Conservation (phyloP, 2,797 vertebrate genomes). For the Malurus splendens region DNA sequence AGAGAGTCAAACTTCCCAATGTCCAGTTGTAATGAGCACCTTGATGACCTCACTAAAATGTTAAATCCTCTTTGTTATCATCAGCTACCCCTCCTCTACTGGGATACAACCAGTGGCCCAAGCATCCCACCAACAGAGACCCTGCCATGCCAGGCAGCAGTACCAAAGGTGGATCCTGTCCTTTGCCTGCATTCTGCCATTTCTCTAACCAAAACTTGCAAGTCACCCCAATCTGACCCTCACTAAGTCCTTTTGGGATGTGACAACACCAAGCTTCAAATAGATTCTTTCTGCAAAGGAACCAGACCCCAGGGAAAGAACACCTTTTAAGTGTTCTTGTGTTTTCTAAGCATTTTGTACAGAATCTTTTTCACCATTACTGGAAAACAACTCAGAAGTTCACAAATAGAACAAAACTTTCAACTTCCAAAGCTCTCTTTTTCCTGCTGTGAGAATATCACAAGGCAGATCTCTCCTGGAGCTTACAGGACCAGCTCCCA, state of each 20-base stretch:
- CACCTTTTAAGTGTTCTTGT: neutral
- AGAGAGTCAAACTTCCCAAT: neutral
- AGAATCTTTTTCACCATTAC: neutral
- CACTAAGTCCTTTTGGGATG: neutral
- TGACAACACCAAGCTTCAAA: neutral
- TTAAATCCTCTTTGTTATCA: neutral
- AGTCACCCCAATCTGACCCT: neutral
- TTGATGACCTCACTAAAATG: neutral
- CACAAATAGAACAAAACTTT: neutral
- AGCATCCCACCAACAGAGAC: neutral
- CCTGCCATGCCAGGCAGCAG: neutral
- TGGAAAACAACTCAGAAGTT: neutral
- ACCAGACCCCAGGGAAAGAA: neutral
- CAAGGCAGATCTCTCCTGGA: neutral
- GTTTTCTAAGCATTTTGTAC: neutral
- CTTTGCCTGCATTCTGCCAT: neutral
- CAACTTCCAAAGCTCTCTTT: neutral
- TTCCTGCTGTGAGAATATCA: neutral
- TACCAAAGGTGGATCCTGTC: neutral
- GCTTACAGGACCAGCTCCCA: neutral
- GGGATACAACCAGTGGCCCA: neutral
- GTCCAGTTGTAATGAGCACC: accelerated
- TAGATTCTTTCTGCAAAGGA: neutral
- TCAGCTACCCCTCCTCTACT: neutral
- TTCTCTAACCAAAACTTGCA: neutral